phyloP scores from a whole-genome alignment of 1,140 invertebrate genomes.

The Neuroterus valhalla region DNA sequence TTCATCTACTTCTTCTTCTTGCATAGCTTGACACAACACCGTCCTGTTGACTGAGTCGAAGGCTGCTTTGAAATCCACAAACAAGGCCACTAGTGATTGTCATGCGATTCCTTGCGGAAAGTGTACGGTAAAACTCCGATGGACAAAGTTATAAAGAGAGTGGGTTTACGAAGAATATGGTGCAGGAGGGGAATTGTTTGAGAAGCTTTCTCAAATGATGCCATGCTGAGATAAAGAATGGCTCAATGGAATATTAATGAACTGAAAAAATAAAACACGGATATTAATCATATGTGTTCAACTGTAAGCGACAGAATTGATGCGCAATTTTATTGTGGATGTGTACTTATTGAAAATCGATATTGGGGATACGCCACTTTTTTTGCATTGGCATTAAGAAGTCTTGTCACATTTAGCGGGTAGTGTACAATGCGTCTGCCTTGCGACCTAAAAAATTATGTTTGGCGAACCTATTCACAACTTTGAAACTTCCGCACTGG shows the following conservation, averaged over 20 bases:
- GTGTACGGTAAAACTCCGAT: too few species aligned
- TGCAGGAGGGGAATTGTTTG: too few species aligned
- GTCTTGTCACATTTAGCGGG: conserved; percentile 9
- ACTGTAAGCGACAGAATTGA: neutral
- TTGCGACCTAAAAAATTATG: conserved; percentile 44
- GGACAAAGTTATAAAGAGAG: too few species aligned
- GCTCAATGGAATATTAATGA: neutral
- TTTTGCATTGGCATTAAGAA: conserved; percentile 17
- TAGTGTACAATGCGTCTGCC: conserved; percentile 39
- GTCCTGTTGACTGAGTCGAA: too few species aligned
- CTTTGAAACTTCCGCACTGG: conserved; percentile 37
- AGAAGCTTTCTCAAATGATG: too few species aligned
- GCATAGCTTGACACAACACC: too few species aligned
- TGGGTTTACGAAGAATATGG: too few species aligned
- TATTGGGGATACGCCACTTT: neutral
- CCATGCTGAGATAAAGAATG: too few species aligned
- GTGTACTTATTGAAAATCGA: conserved; percentile 13
- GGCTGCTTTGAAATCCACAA: too few species aligned
- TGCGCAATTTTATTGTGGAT: neutral
- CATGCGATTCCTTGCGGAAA: too few species aligned
- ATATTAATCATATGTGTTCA: neutral
- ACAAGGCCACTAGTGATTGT: too few species aligned
- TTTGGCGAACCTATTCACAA: conserved; percentile 37
- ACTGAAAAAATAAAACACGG: neutral
- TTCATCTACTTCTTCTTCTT: too few species aligned